A percentile compares a stretch with the other conserved stretches of the same genome.
Evolutionary conservation across 2,113 vertebrate species (phyloP).

Genomic region (Ammodramus savannarum): DNA sequence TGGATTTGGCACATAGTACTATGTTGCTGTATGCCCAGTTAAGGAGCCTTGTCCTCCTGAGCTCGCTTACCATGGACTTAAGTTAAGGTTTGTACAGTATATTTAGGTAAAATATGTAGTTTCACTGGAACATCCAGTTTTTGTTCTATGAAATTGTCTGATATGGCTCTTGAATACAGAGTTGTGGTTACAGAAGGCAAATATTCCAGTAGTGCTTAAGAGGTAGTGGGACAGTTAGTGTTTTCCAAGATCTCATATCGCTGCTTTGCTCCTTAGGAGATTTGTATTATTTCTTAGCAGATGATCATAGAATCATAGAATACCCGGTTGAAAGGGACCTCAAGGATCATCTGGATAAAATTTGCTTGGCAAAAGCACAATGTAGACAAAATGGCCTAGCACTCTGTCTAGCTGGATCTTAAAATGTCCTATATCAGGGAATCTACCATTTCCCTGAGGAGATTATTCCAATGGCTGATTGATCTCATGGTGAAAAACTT

Average conservation of each 20-base stretch:
- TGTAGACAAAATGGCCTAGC: background rate
- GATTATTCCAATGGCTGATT: background rate
- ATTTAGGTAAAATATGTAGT: background rate
- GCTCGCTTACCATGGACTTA: rapidly evolving
- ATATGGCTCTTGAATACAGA: background rate
- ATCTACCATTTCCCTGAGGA: background rate
- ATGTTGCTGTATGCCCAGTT: background rate
- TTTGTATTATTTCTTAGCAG: background rate
- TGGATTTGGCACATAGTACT: background rate
- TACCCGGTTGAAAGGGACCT: background rate
- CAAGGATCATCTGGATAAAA: background rate
- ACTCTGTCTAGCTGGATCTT: background rate
- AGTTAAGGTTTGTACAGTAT: background rate
- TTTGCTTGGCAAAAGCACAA: background rate
- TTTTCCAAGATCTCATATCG: background rate
- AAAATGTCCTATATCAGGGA: background rate
- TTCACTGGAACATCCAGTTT: background rate
- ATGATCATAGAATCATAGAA: background rate
- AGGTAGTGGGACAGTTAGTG: background rate
- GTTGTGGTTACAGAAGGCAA: background rate
- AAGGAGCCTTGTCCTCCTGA: background rate
- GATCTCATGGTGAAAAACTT: background rate
- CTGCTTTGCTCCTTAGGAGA: background rate
- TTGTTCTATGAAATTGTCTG: background rate
- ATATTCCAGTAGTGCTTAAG: background rate